Conservation (phyloP, 1,140 invertebrate genomes). For the Leptopilina clavipes region DNA sequence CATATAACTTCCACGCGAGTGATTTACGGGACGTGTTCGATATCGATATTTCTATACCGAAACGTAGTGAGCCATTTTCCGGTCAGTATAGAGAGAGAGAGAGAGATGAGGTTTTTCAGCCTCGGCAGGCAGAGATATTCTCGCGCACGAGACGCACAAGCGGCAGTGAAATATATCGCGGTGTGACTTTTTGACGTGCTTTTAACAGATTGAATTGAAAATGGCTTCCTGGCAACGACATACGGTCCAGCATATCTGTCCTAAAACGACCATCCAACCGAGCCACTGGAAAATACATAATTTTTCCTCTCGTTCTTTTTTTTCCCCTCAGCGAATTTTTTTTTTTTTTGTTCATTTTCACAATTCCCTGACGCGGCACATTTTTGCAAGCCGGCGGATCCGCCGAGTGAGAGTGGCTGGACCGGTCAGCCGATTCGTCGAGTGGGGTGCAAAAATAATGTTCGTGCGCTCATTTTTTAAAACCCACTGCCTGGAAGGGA, state of each 20-base stretch:
- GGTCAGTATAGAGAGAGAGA: not conserved
- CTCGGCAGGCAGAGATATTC: constrained; percentile 41
- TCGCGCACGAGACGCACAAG: constrained; percentile 32
- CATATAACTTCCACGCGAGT: not conserved
- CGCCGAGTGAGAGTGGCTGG: constrained; percentile 41
- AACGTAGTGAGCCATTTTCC: constrained; percentile 44
- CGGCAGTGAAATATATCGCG: constrained; percentile 64
- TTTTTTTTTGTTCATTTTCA: constrained; percentile 61
- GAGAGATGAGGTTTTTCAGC: not conserved
- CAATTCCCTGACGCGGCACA: constrained; percentile 66
- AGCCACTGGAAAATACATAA: constrained; percentile 59
- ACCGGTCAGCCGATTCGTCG: constrained; percentile 48
- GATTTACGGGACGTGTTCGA: constrained; percentile 19
- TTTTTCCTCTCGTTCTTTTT: constrained; percentile 49
- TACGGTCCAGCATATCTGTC: constrained; percentile 66
- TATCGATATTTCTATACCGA: constrained; percentile 34
- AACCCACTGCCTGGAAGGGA: constrained; percentile 54
- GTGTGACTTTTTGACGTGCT: constrained; percentile 71
- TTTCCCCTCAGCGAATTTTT: constrained; percentile 36
- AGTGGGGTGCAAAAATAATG: constrained; percentile 66
- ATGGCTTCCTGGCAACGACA: constrained; percentile 67
- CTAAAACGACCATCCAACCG: constrained; percentile 60
- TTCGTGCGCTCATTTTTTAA: constrained; percentile 69
- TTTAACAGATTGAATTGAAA: constrained; percentile 72
- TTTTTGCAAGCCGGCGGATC: constrained; percentile 58